Evolutionary conservation across 2,113 vertebrate genomes (phyloP).

Genomic region (Neogobius melanostomus): DNA sequence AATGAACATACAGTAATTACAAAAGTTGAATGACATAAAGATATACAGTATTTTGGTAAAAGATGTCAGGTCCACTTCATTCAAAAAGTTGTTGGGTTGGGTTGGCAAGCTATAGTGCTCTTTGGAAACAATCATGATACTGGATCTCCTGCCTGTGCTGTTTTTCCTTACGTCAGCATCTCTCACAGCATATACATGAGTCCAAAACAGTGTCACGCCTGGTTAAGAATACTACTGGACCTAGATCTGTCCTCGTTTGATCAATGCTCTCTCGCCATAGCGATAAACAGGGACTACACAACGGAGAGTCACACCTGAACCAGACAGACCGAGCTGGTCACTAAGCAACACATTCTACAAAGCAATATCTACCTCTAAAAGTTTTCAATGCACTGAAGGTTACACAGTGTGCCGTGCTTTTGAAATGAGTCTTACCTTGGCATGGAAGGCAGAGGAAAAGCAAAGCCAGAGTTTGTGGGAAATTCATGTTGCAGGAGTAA

Average conservation of each 20-base stretch:
- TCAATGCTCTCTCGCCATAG: slow-evolving; percentile 37
- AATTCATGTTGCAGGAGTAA: slow-evolving; percentile 45
- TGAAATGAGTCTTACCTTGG: slow-evolving; percentile 56
- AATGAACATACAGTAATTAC: not conserved
- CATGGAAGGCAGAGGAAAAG: slow-evolving; percentile 48
- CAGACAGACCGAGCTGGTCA: slow-evolving; percentile 20
- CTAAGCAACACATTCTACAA: slow-evolving; percentile 32
- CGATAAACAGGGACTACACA: slow-evolving; percentile 24
- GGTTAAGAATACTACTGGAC: slow-evolving; percentile 20
- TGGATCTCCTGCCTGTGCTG: not conserved
- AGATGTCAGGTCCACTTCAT: not conserved
- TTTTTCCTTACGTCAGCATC: slow-evolving; percentile 1
- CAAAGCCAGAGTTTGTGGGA: slow-evolving; percentile 49
- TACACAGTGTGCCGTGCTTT: not conserved
- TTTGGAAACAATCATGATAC: too few relatives aligned
- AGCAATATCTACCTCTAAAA: not conserved
- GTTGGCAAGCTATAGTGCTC: not conserved
- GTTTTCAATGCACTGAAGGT: slow-evolving; percentile 5
- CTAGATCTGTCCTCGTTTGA: slow-evolving; percentile 58
- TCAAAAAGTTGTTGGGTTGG: not conserved
- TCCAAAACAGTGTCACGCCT: not conserved
- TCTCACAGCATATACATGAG: not conserved
- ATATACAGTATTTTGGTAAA: not conserved
- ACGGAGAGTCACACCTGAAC: slow-evolving; percentile 6
- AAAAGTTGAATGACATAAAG: not conserved